Base-by-base conservation (phyloP, 2,888 invertebrate species). In the Harpalus rufipes region DNA sequence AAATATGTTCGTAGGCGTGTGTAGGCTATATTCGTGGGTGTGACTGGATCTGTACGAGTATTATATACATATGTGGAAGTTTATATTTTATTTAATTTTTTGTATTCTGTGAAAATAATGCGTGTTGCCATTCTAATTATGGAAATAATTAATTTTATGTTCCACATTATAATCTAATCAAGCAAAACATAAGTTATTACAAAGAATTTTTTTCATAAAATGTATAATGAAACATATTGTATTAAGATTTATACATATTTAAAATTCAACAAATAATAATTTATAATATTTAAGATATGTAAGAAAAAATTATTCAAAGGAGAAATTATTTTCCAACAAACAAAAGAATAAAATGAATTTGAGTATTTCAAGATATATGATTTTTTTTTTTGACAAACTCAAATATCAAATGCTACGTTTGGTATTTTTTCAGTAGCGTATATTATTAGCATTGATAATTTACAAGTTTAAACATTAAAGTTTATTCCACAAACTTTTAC, bases 131-230 rank as follows among this genome's bases (percentile, higher is more conserved):
- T 25, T 25, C 25, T 21, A 12, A 63, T 10, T 63, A 63, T 21
- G 5, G 63, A 21, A 63, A 63, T 63, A 63, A 63, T 63, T 21
- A 63, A 63, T 21, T 25, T 21, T 63, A 63, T 21, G 12, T 63
- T 63, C 25, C 12, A 12, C 18, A 59, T 16, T n/a, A 59, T 59
- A 63, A 63, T 63, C 63, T 63, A 25, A 63, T 63, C 63, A 12
- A 25, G 21, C 7, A 63, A 10, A 25, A 12, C 63, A 63, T 63
- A 63, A 63, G 63, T 63, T 25, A 63, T 18, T 63, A 63, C 25
- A 16, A 25, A 63, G 63, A 63, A 10, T 59, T 63, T 21, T 61
- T 16, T 63, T 8, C 16, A 16, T 59, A 18, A 59, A 14, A 59
- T 18, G 16, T 32, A n/a, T 7, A 16, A 59, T 18, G 59, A 59